Evolutionary conservation across 1,140 invertebrate genomes (phyloP), one percentile per base, ranked within the genome.

Genomic region (Euura lappo): DNA sequence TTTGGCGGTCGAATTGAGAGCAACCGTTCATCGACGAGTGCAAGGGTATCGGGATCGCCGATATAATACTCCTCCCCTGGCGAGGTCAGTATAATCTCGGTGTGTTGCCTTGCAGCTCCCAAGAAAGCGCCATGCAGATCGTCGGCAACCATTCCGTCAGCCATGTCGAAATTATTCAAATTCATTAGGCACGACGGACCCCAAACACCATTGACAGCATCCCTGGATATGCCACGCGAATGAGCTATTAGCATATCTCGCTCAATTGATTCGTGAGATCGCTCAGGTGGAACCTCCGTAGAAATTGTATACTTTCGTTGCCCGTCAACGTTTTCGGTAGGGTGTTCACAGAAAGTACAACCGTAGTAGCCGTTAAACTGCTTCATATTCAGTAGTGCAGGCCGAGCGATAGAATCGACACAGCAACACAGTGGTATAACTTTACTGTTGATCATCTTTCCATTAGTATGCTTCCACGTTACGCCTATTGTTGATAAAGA

Each of bases 181-280:
- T 28, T 28, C 28, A 28, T 28, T 28, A 28, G 28, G 28, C 28
- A 28, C 43, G 71, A 65, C 6, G 11, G 11, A 28, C 28, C 28
- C 28, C 28, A 28, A 4, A 70, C n/a, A 60, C n/a, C 1, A 6
- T 72, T 65, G 46, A 13, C 51, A 68, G 51, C 44, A 51, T 75
- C 71, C 60, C 75, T 10, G 72, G 68, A 66, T 13, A n/a, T 44
- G 72, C 8, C 45, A 72, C 11, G 28, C 73, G 71, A 69, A 51
- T 71, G 6, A 70, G 71, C 28, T 71, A 75, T 6, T 71, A 66
- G 66, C 66, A 8, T 2, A 2, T 7, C 72, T 6, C 77, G 67
- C 69, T 75, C 75, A 71, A 73, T 71, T 5, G 77, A 78, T 75
- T 78, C 77, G 3, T 75, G 28, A 28, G 28, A 28, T 28, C 28